phyloP scores from a whole-genome alignment of 1,140 invertebrate species.

The Acromyrmex echinatior region DNA sequence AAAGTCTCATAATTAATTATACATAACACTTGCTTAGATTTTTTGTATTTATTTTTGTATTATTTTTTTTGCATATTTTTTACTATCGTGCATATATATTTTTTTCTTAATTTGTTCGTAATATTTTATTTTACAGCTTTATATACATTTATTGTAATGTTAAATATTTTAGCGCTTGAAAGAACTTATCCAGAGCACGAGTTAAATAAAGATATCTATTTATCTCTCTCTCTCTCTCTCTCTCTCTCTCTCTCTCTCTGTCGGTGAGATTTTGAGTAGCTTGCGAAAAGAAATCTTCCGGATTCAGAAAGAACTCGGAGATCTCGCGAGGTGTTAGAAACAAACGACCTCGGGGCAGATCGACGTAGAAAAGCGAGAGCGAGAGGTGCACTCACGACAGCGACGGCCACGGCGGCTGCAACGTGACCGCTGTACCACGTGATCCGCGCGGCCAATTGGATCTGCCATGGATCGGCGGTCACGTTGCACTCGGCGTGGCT shows the following conservation, averaged over 20 bases:
- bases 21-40: too few species aligned
- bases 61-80: too few species aligned
- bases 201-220: too few species aligned
- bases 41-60: too few species aligned
- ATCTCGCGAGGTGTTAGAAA: not conserved
- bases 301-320: constrained; percentile 24
- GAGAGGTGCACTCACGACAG: constrained; percentile 26
- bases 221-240: not conserved
- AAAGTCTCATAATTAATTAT: too few species aligned
- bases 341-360: not conserved
- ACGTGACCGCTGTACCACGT: constrained; percentile 84
- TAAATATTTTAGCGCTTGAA: too few species aligned
- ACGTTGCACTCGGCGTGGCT: constrained; percentile 83
- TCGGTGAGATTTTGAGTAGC: not conserved
- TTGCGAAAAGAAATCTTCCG: not conserved
- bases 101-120: too few species aligned
- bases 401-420: constrained; percentile 85
- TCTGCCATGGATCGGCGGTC: constrained; percentile 74
- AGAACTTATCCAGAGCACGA: too few species aligned
- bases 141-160: too few species aligned
- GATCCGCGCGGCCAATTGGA: constrained; percentile 76
- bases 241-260: too few species aligned
- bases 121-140: too few species aligned
- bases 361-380: constrained; percentile 48
- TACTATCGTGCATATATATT: too few species aligned